phyloP scores from a whole-genome alignment of 2,888 invertebrate species.

The Leuctra nigra region DNA sequence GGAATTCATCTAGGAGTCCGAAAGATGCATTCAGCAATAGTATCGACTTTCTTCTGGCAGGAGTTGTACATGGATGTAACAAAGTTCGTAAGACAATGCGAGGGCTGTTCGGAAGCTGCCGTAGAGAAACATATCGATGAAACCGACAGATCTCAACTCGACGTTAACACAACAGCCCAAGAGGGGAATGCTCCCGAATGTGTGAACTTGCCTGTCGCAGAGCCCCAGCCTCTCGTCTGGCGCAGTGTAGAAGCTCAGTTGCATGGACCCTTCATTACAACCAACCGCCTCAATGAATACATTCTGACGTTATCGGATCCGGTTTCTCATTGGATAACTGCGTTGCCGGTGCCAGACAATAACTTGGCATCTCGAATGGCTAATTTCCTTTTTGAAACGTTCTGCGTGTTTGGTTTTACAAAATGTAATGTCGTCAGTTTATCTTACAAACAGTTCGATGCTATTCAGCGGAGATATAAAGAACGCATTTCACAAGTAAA shows the following conservation, averaged over 20 bases:
- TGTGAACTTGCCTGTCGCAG: not conserved
- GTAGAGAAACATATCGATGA: not conserved
- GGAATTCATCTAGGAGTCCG: conserved; percentile 33
- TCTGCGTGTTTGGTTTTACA: conserved; percentile 32
- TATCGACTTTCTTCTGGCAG: conserved; percentile 32
- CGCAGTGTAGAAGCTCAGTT: conserved; percentile 31
- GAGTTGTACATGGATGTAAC: conserved; percentile 33
- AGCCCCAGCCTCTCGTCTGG: not conserved
- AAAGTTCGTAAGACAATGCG: conserved; percentile 31
- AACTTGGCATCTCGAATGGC: conserved; percentile 28
- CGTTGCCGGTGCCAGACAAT: conserved; percentile 27
- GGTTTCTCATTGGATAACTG: conserved; percentile 32
- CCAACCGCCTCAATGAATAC: conserved; percentile 28
- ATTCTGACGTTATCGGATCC: conserved; percentile 32
- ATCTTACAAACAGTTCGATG: conserved; percentile 21
- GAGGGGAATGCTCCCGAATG: too few relatives aligned
- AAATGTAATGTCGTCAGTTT: conserved; percentile 29
- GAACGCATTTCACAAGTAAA: conserved; percentile 13
- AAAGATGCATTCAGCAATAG: conserved; percentile 32
- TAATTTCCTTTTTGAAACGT: conserved; percentile 31
- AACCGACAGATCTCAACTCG: too few relatives aligned
- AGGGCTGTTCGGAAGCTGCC: conserved; percentile 29
- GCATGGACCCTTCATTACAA: conserved; percentile 31
- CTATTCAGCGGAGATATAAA: conserved; percentile 26
- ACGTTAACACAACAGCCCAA: not conserved